Percentiles rank a stretch among this genome's conserved stretches.
Conservation (phyloP, 2,797 vertebrate species). For the Cyprinodon diabolis region DNA sequence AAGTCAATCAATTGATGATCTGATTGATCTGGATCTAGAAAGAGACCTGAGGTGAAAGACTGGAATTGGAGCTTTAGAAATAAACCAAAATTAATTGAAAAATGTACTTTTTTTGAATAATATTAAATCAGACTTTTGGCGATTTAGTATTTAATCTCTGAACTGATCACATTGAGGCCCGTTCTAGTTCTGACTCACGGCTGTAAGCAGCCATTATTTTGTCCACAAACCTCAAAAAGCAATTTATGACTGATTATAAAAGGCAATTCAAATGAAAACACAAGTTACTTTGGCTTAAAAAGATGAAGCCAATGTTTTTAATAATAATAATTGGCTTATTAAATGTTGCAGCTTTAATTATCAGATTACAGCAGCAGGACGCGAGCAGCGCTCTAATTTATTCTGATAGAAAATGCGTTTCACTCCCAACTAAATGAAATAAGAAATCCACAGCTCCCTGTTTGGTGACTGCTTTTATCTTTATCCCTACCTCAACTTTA, state of each 20-base stretch:
- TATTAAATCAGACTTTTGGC: background rate
- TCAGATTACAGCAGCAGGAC: conserved; percentile 8
- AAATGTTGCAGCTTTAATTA: conserved; percentile 6
- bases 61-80: too few relatives aligned
- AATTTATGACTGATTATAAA: background rate
- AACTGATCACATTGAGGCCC: background rate
- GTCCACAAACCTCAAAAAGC: background rate
- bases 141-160: background rate
- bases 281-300: background rate
- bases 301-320: background rate
- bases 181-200: background rate
- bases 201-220: background rate
- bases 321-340: conserved; percentile 8
- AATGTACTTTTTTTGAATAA: too few relatives aligned
- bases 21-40: too few relatives aligned
- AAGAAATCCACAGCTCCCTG: background rate
- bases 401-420: background rate
- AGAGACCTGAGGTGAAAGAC: too few relatives aligned
- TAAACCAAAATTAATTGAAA: too few relatives aligned
- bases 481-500: too few relatives aligned
- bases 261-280: background rate
- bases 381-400: background rate
- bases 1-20: too few relatives aligned
- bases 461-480: background rate
- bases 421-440: background rate